Conservation (phyloP, 2,888 invertebrate species). For the Kryphioiulus occultus region DNA sequence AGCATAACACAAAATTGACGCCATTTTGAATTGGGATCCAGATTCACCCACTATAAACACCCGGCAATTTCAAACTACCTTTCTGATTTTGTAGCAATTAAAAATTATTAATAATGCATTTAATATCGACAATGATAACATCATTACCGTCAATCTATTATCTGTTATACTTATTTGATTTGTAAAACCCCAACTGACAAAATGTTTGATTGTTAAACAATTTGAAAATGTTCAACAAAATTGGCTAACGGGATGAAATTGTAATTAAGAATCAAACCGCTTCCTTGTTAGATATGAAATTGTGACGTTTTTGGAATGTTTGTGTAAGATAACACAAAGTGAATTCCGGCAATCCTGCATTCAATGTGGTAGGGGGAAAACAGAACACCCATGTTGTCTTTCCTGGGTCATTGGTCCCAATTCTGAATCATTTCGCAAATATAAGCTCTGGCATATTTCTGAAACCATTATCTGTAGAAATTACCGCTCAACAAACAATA, state of each 20-base stretch:
- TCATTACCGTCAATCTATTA: neutral
- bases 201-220: no score
- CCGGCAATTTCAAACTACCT: neutral
- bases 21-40: constrained; percentile 4
- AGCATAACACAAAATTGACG: neutral
- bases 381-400: neutral
- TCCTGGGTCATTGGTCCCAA: neutral
- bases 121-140: neutral
- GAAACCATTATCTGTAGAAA: neutral
- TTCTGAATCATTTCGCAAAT: neutral
- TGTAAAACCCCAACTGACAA: no score
- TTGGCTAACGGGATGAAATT: neutral
- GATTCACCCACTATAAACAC: neutral
- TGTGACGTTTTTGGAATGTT: neutral
- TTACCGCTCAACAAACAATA: neutral
- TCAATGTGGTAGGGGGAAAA: neutral
- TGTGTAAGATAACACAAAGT: neutral
- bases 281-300: neutral
- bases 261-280: neutral
- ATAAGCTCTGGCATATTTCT: neutral
- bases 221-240: no score
- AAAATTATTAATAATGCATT: neutral
- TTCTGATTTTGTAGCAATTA: no score
- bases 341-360: neutral
- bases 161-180: no score